Percentiles rank a stretch among this genome's conserved stretches.
Conservation (phyloP, 1,140 invertebrate species). For the Melanaphis sacchari region DNA sequence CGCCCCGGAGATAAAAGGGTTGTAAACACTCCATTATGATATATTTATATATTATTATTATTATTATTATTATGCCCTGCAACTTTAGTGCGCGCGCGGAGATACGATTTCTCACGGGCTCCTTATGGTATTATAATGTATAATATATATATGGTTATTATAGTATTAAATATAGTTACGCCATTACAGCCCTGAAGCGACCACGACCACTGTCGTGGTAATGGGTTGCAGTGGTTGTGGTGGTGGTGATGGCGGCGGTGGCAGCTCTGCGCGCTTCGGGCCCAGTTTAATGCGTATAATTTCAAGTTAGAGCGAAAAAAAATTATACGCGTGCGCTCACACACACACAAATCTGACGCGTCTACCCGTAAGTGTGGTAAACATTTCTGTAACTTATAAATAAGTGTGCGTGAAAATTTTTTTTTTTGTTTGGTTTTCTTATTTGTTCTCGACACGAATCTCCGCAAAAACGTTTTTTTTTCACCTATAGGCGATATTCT, state of each 20-base stretch:
- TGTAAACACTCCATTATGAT: background rate
- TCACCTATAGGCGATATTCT: background rate
- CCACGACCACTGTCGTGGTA: background rate
- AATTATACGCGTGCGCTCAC: background rate
- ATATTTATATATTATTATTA: background rate
- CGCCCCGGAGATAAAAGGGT: background rate
- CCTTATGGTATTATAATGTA: background rate
- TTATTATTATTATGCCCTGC: background rate
- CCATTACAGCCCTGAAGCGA: background rate
- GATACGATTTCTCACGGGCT: conserved; percentile 27
- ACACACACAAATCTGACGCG: background rate
- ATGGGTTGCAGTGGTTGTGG: background rate
- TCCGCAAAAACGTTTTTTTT: background rate
- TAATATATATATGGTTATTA: background rate
- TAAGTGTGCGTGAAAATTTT: background rate
- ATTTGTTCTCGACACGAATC: background rate
- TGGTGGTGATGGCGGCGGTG: background rate
- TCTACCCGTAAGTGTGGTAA: background rate
- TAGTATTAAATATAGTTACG: background rate
- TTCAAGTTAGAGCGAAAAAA: conserved; percentile 13
- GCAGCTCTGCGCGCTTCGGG: background rate
- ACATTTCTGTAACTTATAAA: too few species aligned
- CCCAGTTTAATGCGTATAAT: background rate
- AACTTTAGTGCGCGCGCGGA: background rate
- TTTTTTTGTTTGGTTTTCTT: background rate